Evolutionary conservation across 1,140 invertebrate species (phyloP), one percentile per base, ranked within the genome.

Genomic region (Probaryconus sp.): DNA sequence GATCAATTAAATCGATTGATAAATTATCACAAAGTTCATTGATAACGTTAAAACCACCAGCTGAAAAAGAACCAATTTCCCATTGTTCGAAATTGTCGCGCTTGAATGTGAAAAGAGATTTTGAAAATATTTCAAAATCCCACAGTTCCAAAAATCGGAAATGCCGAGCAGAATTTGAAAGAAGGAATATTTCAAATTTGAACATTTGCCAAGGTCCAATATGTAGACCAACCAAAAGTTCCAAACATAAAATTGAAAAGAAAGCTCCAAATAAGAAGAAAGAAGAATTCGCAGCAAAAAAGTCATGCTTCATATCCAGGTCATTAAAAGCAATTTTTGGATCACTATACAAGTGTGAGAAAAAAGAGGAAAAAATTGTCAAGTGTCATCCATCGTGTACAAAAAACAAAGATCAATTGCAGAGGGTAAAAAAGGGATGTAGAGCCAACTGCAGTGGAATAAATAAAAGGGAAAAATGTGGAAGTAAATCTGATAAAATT

Each of bases 401-500:
- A 0, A 60, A 48, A 13, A 3, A 9, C 1, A 63, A 45, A 10
- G 26, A 72, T n/a, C n/a, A 21, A 21, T 37, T 2, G 0, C 9
- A 11, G 10, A 2, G 6, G 9, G 31, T 3, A 56, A 47, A 45
- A 55, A 14, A 40, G 2, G 7, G 9, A 5, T 73, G 60, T 9
- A 16, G 24, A 5, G 6, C 48, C 5, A 14, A 42, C 7, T 64
- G 60, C 11, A 20, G 16, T 9, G 38, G 38, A 35, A 24, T 64
- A 5, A 45, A 2, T 10, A 20, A 3, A 56, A 18, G n/a, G 42
- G 7, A 0, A 30, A 38, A 16, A 58, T 37, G 10, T 17, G 43
- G 10, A 43, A 47, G n/a, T 6, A 72, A 50, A 17, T 50, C 43
- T 10, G 35, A 55, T 4, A 65, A 56, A 35, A 16, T 67, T n/a